Percentiles rank a stretch among this genome's conserved stretches.
phyloP scores from a whole-genome alignment of 2,888 invertebrate genomes.

The Brenthis ino region DNA sequence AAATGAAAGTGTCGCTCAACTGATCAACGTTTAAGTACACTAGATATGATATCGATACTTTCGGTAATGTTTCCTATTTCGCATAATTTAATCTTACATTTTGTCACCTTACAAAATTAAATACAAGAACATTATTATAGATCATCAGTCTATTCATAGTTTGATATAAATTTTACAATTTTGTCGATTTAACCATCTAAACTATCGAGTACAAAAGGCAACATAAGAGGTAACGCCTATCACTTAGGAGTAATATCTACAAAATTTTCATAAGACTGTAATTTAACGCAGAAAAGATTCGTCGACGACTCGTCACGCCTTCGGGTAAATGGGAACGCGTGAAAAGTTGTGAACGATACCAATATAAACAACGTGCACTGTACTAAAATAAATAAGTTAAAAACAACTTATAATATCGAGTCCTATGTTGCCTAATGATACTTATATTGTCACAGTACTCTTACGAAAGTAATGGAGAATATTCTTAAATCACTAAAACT shows the following conservation, averaged over 20 bases:
- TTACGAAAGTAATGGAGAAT: constrained; percentile 78
- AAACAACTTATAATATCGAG: constrained; percentile 59
- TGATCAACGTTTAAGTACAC: constrained; percentile 77
- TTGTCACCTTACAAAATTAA: constrained; percentile 81
- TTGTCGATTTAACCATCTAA: constrained; percentile 75
- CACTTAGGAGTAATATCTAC: constrained; percentile 68
- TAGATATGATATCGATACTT: constrained; percentile 57
- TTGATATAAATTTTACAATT: constrained; percentile 79
- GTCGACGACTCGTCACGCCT: constrained; percentile 49
- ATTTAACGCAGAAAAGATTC: constrained; percentile 64
- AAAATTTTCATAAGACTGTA: constrained; percentile 62
- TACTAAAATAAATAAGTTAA: constrained; percentile 77
- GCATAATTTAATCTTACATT: constrained; percentile 78
- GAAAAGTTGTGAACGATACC: constrained; percentile 46
- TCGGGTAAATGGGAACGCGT: constrained; percentile 43
- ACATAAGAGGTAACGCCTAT: constrained; percentile 70
- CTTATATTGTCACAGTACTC: constrained; percentile 75
- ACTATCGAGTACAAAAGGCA: constrained; percentile 73
- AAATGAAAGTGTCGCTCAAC: constrained; percentile 71
- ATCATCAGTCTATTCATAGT: constrained; percentile 82
- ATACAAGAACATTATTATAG: constrained; percentile 80
- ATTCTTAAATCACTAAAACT: constrained; percentile 77
- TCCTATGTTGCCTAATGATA: constrained; percentile 76
- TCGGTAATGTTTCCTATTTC: constrained; percentile 61
- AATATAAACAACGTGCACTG: constrained; percentile 52